Conservation (phyloP, 1,140 invertebrate species). For the Paraescarpia echinospica region DNA sequence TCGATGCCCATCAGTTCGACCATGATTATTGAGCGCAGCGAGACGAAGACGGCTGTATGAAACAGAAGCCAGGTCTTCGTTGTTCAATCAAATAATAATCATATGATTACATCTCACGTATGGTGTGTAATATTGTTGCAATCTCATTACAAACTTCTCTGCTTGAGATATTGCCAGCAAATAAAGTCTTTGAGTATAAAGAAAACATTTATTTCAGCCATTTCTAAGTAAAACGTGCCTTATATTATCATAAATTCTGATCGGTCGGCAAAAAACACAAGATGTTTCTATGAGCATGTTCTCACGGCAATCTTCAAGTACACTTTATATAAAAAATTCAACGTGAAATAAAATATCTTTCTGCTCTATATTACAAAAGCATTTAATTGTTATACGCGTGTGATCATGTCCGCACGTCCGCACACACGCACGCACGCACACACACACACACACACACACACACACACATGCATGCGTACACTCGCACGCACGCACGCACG, state of each 20-base stretch:
- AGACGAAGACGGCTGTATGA: slow-evolving; percentile 90
- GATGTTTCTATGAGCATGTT: too few relatives aligned
- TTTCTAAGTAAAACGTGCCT: too few relatives aligned
- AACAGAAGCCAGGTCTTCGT: not conserved
- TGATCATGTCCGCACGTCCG: not conserved
- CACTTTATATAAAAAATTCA: too few relatives aligned
- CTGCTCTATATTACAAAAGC: too few relatives aligned
- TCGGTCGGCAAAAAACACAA: too few relatives aligned
- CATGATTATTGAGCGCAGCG: slow-evolving; percentile 94
- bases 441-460: too few relatives aligned
- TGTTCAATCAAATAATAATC: not conserved
- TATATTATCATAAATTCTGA: too few relatives aligned
- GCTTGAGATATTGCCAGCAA: not conserved
- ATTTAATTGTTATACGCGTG: not conserved
- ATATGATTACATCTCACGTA: not conserved
- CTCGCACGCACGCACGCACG: not conserved
- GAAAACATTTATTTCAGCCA: too few relatives aligned
- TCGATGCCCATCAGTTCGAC: slow-evolving; percentile 94
- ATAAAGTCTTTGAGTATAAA: too few relatives aligned
- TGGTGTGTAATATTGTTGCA: not conserved
- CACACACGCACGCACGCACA: not conserved
- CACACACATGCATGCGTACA: not conserved
- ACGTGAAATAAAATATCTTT: too few relatives aligned
- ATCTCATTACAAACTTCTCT: not conserved
- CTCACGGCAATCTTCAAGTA: too few relatives aligned